phyloP scores from a whole-genome alignment of 2,888 invertebrate species.

The Escarpia spicata region DNA sequence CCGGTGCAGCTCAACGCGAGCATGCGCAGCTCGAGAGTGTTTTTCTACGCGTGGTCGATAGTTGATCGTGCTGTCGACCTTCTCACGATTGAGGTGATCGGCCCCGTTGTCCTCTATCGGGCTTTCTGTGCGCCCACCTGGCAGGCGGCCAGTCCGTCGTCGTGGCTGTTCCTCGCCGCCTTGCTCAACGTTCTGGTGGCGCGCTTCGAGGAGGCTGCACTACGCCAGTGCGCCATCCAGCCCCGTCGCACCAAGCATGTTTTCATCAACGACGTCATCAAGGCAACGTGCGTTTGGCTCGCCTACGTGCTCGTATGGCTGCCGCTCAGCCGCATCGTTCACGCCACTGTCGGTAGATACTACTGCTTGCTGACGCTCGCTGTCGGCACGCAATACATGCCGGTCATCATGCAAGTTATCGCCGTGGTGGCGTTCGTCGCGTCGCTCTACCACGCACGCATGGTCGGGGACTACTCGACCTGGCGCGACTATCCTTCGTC shows the following conservation, averaged over 20 bases:
- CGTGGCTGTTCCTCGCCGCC: background rate
- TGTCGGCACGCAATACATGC: slow-evolving; percentile 12
- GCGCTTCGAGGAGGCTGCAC: background rate
- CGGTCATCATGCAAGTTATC: background rate
- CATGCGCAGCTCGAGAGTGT: background rate
- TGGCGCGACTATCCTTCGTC: background rate
- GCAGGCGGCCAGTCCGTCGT: slow-evolving; percentile 13
- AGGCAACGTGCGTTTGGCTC: background rate
- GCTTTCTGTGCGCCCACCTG: background rate
- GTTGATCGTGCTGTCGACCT: slow-evolving; percentile 2
- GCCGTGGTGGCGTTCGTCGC: background rate
- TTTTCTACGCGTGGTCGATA: slow-evolving; percentile 1
- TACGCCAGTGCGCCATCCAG: background rate
- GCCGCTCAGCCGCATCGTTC: background rate
- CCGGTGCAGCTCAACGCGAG: slow-evolving; percentile 3
- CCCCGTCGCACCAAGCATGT: background rate
- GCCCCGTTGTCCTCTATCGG: background rate
- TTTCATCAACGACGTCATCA: background rate
- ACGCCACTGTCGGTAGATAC: background rate
- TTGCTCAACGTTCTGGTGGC: background rate
- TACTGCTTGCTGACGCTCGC: background rate
- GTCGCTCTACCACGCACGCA: background rate
- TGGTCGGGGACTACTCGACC: background rate
- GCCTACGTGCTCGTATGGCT: background rate
- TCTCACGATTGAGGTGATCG: background rate